Base-by-base conservation (phyloP, 2,888 invertebrate species). In the Macrosiphum euphorbiae region DNA sequence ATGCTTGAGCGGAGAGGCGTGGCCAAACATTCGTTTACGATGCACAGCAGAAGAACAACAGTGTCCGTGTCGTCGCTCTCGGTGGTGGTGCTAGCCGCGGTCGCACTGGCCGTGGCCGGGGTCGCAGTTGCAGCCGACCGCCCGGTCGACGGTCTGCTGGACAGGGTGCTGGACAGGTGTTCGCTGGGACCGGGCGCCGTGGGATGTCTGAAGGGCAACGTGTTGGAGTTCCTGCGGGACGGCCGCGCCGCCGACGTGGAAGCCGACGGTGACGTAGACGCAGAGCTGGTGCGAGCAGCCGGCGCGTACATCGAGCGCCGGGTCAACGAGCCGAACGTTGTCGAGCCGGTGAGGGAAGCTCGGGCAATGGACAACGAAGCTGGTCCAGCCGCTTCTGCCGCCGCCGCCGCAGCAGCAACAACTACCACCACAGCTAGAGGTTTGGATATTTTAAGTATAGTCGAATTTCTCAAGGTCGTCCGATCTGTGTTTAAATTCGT, bases 171-270 rank as follows among this genome's bases (percentile, higher is more conserved):
- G 98, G 95, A 98, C 98, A 96, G 97, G 84, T 92, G 92, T 44
- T 44, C 91, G 87, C 47, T n/a, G 88, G 92, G 86, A 5, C 88
- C 78, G 41, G 94, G 93, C 3, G 93, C 93, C 11, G 91, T 94
- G 41, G 26, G 78, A 0, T 95, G 95, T 61, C 85, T 95, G 35
- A 94, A 94, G 61, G 84, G 97, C 96, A 97, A 98, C 96, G 97
- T 98, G 95, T 96, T 98, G 58, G 97, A 96, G 94, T 98, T 97
- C 96, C 96, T 98, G 96, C 97, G 94, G 94, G 94, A 96, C 97
- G 94, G 97, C 97, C 10, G 94, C 24, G 86, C n/a, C 44, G 78
- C 50, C 88, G 78, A 24, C 58, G n/a, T 13, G 86, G 44, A 86
- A 35, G 91, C 78, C 58, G 85, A 92, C 47, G 94, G 94, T 52